Conservation (phyloP, 2,113 vertebrate genomes). For the Rostratula benghalensis region DNA sequence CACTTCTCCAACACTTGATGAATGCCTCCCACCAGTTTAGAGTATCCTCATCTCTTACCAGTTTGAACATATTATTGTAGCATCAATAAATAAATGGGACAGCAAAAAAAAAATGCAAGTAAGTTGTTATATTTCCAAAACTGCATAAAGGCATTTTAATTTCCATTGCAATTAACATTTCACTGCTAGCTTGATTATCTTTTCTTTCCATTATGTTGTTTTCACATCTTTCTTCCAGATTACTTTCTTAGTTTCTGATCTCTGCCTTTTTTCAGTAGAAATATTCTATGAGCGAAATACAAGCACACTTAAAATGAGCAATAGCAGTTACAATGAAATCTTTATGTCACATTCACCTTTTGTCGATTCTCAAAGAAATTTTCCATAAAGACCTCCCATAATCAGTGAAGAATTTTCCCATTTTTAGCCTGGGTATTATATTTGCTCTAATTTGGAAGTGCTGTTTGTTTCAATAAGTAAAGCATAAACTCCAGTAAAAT, state of each 20-base stretch:
- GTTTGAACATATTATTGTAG: not conserved
- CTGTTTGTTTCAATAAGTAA: not conserved
- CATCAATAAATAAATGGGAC: not conserved
- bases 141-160: not conserved
- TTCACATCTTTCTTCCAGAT: not conserved
- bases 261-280: not conserved
- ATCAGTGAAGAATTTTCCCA: not conserved
- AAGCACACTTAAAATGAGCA: not conserved
- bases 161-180: not conserved
- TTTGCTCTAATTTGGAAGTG: not conserved
- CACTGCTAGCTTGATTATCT: not conserved
- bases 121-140: not conserved
- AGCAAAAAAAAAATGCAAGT: not conserved
- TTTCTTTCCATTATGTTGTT: not conserved
- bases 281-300: not conserved
- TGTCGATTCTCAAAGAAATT: not conserved
- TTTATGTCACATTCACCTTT: not conserved
- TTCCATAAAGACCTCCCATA: not conserved
- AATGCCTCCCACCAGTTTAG: not conserved
- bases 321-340: not conserved
- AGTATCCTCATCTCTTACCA: not conserved
- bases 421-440: not conserved
- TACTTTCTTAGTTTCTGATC: not conserved
- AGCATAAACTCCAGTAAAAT: rapidly evolving
- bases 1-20: not conserved